These are phyloP conservation scores for Holacanthella duospinosa DNA, from an alignment of 2,888 invertebrate genomes.

Conservation along the genomic window DNA sequence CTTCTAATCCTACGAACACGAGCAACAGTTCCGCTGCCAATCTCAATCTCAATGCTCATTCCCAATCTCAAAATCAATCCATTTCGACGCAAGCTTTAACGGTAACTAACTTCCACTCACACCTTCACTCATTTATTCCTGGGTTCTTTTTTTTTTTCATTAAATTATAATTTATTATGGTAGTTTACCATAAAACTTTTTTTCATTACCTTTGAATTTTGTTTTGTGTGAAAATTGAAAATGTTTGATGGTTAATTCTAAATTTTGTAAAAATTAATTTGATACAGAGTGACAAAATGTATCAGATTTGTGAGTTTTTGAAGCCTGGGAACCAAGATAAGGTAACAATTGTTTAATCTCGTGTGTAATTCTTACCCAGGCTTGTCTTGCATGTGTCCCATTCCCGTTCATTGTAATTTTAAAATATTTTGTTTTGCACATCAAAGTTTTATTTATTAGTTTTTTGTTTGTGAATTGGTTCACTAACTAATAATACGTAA, in stretches of 20 bases:
- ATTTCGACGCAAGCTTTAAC: slow-evolving; percentile 34
- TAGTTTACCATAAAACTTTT: neutral
- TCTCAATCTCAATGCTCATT: slow-evolving; percentile 17
- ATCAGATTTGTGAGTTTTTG: slow-evolving; percentile 22
- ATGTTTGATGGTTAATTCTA: too few relatives aligned
- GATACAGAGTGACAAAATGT: slow-evolving; percentile 18
- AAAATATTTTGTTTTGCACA: too few relatives aligned
- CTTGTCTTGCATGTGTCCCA: too few relatives aligned
- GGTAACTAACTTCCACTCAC: slow-evolving; percentile 19
- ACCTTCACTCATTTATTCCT: neutral
- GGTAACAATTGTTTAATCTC: too few relatives aligned
- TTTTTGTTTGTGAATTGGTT: too few relatives aligned
- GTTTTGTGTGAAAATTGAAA: neutral
- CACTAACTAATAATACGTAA: too few relatives aligned
- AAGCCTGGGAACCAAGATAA: slow-evolving; percentile 21
- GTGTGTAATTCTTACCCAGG: too few relatives aligned
- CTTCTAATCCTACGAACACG: slow-evolving; percentile 17
- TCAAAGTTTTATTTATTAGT: too few relatives aligned
- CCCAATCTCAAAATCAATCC: slow-evolving; percentile 34
- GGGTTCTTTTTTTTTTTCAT: neutral
- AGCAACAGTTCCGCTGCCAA: slow-evolving; percentile 16
- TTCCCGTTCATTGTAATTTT: too few relatives aligned
- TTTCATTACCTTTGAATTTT: neutral
- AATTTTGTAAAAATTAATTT: too few relatives aligned
- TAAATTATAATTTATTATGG: neutral